These are phyloP conservation scores for Apodemia duryi DNA, from an alignment of 2,888 invertebrate species.

Conservation along the genomic window DNA sequence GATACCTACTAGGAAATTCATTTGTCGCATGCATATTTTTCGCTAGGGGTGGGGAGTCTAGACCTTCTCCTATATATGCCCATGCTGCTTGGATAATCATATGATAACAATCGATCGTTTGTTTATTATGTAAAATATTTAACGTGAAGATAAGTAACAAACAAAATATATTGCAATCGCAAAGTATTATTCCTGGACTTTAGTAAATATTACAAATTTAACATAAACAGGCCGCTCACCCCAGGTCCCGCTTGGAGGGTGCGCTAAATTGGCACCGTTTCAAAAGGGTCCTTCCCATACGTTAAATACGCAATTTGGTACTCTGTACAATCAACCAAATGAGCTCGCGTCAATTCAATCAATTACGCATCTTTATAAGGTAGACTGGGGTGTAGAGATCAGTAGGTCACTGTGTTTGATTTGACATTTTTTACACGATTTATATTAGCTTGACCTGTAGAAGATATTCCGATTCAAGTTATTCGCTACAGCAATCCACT, in stretches of 20 bases:
- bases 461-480: background rate
- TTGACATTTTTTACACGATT: constrained; percentile 11
- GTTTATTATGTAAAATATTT: no score
- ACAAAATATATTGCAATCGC: background rate
- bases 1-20: no score
- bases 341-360: constrained; percentile 70
- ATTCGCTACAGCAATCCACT: no score
- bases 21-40: no score
- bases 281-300: constrained; percentile 69
- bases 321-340: constrained; percentile 72
- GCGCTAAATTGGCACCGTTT: constrained; percentile 68
- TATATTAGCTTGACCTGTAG: background rate
- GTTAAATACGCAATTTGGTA: constrained; percentile 75
- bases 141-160: no score
- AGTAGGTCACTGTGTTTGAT: constrained; percentile 48
- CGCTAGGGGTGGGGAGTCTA: no score
- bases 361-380: constrained; percentile 65
- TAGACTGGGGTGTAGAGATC: constrained; percentile 40
- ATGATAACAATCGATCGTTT: no score
- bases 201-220: constrained; percentile 55
- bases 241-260: constrained; percentile 32
- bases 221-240: constrained; percentile 54
- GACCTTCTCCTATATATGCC: no score
- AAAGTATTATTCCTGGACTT: constrained; percentile 27
- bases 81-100: no score